phyloP scores from a whole-genome alignment of 2,113 vertebrate genomes.

The Lipophrys pholis region DNA sequence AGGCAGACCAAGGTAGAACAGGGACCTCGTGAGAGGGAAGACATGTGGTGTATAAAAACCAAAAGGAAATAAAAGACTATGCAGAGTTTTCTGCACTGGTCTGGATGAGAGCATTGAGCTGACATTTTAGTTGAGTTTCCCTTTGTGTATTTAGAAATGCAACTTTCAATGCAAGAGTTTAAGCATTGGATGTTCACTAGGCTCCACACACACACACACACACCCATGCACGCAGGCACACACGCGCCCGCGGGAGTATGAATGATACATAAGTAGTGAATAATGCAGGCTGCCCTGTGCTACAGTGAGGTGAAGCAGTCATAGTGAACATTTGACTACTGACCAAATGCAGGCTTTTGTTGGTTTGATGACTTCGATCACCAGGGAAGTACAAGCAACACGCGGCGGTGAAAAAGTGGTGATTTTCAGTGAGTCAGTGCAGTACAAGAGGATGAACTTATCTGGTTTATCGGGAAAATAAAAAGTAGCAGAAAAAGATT shows the following conservation, averaged over 20 bases:
- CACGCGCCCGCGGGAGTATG: conserved; percentile 39
- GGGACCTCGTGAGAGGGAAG: conserved; percentile 33
- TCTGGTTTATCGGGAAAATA: too few relatives aligned
- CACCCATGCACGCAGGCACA: conserved; percentile 24
- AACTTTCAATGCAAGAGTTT: background rate
- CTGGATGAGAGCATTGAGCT: conserved; percentile 5
- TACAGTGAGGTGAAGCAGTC: conserved; percentile 50
- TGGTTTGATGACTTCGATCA: conserved; percentile 33
- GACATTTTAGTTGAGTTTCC: conserved; percentile 7
- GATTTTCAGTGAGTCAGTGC: background rate
- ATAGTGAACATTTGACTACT: conserved; percentile 63
- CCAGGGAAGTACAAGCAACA: conserved; percentile 23
- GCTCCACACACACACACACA: conserved; percentile 15
- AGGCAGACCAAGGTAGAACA: conserved; percentile 31
- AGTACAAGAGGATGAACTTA: too few relatives aligned
- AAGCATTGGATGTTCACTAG: too few relatives aligned
- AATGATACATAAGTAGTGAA: conserved; percentile 75
- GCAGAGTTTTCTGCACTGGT: conserved; percentile 5
- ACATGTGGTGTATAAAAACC: conserved; percentile 31
- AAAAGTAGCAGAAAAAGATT: too few relatives aligned
- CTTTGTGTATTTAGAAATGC: background rate
- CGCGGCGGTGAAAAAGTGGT: conserved; percentile 5
- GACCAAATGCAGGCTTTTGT: conserved; percentile 33
- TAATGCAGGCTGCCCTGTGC: conserved; percentile 68
- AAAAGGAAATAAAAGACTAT: background rate